A percentile compares a stretch with the other conserved stretches of the same genome.
Evolutionary conservation across 2,888 invertebrate species (phyloP).

Genomic region (Aphodius granarius): DNA sequence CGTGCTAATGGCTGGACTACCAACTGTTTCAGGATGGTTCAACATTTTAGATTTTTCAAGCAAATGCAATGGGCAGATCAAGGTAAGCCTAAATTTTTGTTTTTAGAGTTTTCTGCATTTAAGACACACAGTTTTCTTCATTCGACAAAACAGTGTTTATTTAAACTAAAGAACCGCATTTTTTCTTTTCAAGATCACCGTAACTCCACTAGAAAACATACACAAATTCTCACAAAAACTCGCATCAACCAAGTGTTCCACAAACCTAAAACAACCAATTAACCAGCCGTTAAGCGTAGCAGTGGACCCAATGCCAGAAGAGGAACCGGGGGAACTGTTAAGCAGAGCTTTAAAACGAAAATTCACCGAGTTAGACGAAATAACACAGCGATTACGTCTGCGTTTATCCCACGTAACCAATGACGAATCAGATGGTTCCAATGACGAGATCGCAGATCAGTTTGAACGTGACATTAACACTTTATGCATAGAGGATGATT

Average conservation of each 20-base stretch:
- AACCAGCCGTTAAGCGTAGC: not conserved
- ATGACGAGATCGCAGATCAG: slow-evolving; percentile 56
- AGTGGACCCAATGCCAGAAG: slow-evolving; percentile 20
- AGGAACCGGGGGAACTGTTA: slow-evolving; percentile 46
- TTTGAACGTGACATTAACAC: slow-evolving; percentile 63
- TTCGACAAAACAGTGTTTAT: no score
- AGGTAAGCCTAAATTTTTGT: no score
- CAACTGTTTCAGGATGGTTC: slow-evolving; percentile 63
- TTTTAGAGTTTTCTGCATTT: no score
- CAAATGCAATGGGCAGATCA: slow-evolving; percentile 63
- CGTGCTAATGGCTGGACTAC: slow-evolving; percentile 56
- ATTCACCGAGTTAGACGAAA: slow-evolving; percentile 64
- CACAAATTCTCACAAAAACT: slow-evolving; percentile 34
- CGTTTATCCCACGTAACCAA: slow-evolving; percentile 62
- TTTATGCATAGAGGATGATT: slow-evolving; percentile 50
- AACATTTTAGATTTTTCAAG: slow-evolving; percentile 64
- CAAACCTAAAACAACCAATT: slow-evolving; percentile 8
- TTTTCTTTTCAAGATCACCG: slow-evolving; percentile 52
- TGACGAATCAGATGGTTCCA: slow-evolving; percentile 53
- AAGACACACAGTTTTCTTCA: no score
- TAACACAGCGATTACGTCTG: slow-evolving; percentile 61
- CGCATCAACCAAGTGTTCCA: slow-evolving; percentile 13
- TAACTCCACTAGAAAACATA: slow-evolving; percentile 59
- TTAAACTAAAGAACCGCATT: no score
- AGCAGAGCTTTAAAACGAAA: slow-evolving; percentile 61